These are phyloP conservation scores for Coendou prehensilis DNA, from an alignment of 2,797 vertebrate species.

Conservation along the genomic window DNA sequence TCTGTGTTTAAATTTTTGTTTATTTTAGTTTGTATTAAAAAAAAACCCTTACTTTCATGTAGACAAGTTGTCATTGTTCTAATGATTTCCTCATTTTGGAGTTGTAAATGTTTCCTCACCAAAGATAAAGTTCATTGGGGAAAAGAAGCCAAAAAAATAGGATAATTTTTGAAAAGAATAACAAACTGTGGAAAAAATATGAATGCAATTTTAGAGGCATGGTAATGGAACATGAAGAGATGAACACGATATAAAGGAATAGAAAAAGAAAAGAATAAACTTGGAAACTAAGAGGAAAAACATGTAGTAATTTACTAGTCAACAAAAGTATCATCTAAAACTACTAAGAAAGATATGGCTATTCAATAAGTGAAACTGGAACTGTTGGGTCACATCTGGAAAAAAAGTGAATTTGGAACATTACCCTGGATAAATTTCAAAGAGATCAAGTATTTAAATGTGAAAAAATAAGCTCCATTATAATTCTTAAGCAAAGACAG, in stretches of 20 bases:
- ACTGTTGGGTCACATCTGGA: background rate
- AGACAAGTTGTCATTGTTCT: background rate
- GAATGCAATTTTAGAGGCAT: background rate
- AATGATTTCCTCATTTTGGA: conserved; percentile 8
- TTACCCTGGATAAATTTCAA: conserved; percentile 21
- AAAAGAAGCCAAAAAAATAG: background rate
- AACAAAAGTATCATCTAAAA: background rate
- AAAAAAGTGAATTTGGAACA: background rate
- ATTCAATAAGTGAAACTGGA: background rate
- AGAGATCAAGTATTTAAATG: background rate
- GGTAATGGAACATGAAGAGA: background rate
- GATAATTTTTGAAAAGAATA: background rate
- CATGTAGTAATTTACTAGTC: background rate
- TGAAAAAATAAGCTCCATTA: background rate
- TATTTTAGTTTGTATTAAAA: background rate
- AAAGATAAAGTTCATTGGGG: background rate
- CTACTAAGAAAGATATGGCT: background rate
- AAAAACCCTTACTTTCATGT: background rate
- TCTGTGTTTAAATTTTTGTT: background rate
- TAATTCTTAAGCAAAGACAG: background rate
- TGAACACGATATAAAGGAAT: background rate
- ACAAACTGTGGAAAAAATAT: background rate
- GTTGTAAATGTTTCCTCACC: background rate
- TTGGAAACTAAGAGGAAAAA: background rate
- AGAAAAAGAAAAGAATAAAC: background rate